These are phyloP conservation scores for Hyperoplus immaculatus DNA, from an alignment of 2,797 vertebrate genomes.

Conservation along the genomic window DNA sequence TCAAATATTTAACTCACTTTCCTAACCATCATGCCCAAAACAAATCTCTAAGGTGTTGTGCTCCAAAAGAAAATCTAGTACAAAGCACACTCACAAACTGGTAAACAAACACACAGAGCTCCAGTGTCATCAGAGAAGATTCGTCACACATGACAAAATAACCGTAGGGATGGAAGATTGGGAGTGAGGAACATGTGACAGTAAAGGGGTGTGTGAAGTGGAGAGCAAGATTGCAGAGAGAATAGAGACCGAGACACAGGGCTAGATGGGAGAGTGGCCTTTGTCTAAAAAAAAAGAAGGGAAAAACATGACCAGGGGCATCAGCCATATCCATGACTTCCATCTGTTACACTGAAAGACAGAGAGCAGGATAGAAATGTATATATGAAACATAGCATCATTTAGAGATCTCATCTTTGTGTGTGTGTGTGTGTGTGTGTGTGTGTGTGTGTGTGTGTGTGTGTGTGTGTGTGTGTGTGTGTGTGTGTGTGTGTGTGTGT, in stretches of 20 bases:
- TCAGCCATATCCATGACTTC: slow-evolving; percentile 4
- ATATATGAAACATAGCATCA: neutral
- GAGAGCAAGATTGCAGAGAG: slow-evolving; percentile 37
- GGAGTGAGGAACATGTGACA: slow-evolving; percentile 19
- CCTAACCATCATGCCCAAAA: neutral
- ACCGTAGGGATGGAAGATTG: slow-evolving; percentile 33
- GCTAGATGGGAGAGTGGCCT: slow-evolving; percentile 17
- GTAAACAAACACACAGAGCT: slow-evolving; percentile 11
- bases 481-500: neutral
- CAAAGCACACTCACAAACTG: slow-evolving; percentile 1
- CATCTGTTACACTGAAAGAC: neutral
- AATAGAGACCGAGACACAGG: slow-evolving; percentile 6
- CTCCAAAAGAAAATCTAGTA: slow-evolving; percentile 20
- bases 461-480: neutral
- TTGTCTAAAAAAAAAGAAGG: slow-evolving; percentile 18
- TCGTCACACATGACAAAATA: slow-evolving; percentile 52
- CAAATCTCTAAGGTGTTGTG: neutral
- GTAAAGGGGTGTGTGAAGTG: slow-evolving; percentile 41
- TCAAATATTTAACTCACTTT: neutral
- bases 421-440: neutral
- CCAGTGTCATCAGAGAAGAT: slow-evolving; percentile 51
- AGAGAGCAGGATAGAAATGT: neutral
- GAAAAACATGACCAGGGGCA: slow-evolving; percentile 17
- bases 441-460: neutral
- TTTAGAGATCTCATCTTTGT: neutral